phyloP scores from a whole-genome alignment of 2,113 vertebrate genomes.

The Paradisaea rubra region DNA sequence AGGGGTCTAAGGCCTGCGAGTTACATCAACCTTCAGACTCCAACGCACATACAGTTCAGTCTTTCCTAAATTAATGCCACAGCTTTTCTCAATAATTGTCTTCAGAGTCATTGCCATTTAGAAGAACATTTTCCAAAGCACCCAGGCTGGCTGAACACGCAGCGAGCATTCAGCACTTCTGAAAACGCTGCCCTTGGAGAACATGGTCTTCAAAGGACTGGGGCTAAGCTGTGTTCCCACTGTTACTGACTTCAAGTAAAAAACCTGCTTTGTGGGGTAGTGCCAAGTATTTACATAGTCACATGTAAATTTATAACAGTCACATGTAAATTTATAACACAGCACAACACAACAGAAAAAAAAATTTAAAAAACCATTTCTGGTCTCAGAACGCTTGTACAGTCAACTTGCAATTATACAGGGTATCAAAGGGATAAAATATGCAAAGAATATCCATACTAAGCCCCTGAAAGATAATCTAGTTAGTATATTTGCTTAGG shows the following conservation, averaged over 20 bases:
- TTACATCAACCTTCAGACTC: not conserved
- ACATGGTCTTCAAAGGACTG: not conserved
- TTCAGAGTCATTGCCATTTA: not conserved
- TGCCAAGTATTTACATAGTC: not conserved
- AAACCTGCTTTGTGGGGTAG: not conserved
- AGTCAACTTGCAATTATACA: not conserved
- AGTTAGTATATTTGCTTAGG: not conserved
- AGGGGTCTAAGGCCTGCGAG: not conserved
- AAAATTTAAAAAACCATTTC: not conserved
- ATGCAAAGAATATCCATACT: not conserved
- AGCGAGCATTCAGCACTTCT: fast-evolving
- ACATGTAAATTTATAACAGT: not conserved
- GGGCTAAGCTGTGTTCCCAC: not conserved
- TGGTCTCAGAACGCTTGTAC: not conserved
- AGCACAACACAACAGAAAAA: not conserved
- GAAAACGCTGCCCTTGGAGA: not conserved
- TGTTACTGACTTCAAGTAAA: not conserved
- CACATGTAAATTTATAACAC: not conserved
- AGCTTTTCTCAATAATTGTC: not conserved
- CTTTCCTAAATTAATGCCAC: not conserved
- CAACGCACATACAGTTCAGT: not conserved
- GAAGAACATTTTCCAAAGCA: not conserved
- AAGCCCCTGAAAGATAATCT: not conserved
- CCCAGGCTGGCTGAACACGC: not conserved
- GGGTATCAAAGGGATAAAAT: not conserved